These are phyloP conservation scores for Lordiphosa mommai DNA, from an alignment of 1,140 invertebrate species.

Conservation along the genomic window DNA sequence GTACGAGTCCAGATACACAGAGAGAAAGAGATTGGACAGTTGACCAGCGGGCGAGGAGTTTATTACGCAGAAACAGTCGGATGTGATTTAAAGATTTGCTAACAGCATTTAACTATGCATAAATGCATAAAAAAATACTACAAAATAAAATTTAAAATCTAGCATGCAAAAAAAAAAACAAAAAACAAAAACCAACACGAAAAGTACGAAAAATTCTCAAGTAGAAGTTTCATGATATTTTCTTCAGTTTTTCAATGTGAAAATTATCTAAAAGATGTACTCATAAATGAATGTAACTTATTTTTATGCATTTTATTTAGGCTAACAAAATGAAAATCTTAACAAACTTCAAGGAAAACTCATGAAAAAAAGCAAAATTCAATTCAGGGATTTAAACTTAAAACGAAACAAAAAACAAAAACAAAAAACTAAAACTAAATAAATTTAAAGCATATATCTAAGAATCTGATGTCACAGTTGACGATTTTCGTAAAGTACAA, in stretches of 20 bases:
- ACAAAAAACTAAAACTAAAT: constrained; percentile 18
- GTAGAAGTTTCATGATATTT: constrained; percentile 24
- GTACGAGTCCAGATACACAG: not conserved
- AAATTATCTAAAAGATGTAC: constrained; percentile 69
- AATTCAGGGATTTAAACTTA: constrained; percentile 77
- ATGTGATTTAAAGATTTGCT: constrained; percentile 73
- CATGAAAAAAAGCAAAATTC: constrained; percentile 74
- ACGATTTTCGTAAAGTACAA: constrained; percentile 68
- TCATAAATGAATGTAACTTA: constrained; percentile 56
- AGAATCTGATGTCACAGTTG: constrained; percentile 48
- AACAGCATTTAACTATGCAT: constrained; percentile 76
- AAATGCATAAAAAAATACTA: constrained; percentile 62
- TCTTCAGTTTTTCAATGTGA: constrained; percentile 63
- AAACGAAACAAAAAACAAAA: constrained; percentile 23
- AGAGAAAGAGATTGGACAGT: not conserved
- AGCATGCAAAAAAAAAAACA: constrained; percentile 22
- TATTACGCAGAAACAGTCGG: constrained; percentile 66
- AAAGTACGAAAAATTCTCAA: constrained; percentile 45
- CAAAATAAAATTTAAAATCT: constrained; percentile 28
- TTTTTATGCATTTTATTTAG: constrained; percentile 78
- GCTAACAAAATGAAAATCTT: constrained; percentile 48
- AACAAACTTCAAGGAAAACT: constrained; percentile 50
- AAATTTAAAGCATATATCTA: constrained; percentile 22
- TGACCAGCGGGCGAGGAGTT: constrained; percentile 18
- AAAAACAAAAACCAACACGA: constrained; percentile 29